phyloP scores from a whole-genome alignment of 2,113 vertebrate species.

The Chaetodon trifascialis region DNA sequence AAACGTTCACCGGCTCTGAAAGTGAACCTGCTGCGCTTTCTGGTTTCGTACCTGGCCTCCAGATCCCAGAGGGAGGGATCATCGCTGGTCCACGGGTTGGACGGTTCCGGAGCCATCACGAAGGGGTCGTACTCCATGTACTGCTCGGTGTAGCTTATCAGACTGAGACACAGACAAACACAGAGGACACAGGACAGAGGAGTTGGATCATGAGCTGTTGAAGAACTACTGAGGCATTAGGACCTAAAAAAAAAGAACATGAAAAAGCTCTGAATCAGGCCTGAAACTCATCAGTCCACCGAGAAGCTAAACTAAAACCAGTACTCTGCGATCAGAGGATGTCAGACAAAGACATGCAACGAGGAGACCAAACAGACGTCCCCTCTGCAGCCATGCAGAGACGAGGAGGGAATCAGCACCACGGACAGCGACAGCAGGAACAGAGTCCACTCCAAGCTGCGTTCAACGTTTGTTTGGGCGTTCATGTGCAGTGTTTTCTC shows the following conservation, averaged over 20 bases:
- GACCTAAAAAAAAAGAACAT: too few relatives aligned
- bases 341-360: neutral
- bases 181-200: neutral
- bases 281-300: too few relatives aligned
- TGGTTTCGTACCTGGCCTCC: constrained; percentile 89
- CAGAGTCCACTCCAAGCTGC: neutral
- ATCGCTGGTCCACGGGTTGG: constrained; percentile 96
- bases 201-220: too few relatives aligned
- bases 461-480: neutral
- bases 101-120: constrained; percentile 90
- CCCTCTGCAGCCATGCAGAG: too few relatives aligned
- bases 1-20: neutral
- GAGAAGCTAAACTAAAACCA: neutral
- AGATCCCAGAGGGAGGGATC: constrained; percentile 93
- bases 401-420: neutral
- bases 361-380: neutral
- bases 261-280: neutral
- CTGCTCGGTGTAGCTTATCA: constrained; percentile 96
- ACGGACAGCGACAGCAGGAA: neutral
- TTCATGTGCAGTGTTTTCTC: neutral
- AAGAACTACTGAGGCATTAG: too few relatives aligned
- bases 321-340: neutral
- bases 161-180: constrained; percentile 79
- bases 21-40: neutral
- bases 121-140: constrained; percentile 96